phyloP scores from a whole-genome alignment of 2,113 vertebrate species.

The Phrynocephalus versicolor region DNA sequence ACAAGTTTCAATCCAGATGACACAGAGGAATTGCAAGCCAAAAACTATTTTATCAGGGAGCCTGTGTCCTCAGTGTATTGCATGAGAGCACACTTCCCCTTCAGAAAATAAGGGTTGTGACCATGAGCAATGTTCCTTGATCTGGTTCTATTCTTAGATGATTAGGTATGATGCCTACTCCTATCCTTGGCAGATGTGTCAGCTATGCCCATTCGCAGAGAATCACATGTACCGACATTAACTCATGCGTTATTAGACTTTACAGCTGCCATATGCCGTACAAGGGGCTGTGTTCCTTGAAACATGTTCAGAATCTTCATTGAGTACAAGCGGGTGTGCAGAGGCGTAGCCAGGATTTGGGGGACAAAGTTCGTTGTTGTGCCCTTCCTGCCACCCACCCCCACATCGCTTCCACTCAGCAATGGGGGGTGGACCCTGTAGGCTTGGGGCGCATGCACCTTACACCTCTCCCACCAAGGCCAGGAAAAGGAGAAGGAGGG shows the following conservation, averaged over 20 bases:
- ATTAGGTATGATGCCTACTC: background rate
- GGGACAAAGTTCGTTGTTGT: too few species aligned
- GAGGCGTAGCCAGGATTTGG: too few species aligned
- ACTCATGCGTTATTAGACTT: background rate
- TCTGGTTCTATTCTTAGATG: background rate
- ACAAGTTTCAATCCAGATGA: background rate
- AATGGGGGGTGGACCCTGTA: too few species aligned
- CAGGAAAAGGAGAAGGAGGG: too few species aligned
- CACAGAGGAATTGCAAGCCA: background rate
- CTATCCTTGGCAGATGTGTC: background rate
- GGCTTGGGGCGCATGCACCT: too few species aligned
- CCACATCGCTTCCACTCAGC: too few species aligned
- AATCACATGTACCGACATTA: background rate
- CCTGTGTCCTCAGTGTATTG: background rate
- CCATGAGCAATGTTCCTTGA: background rate
- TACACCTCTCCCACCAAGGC: too few species aligned
- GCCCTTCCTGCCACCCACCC: too few species aligned
- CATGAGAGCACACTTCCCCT: background rate
- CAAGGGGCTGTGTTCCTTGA: background rate
- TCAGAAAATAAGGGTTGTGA: background rate
- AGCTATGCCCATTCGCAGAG: background rate
- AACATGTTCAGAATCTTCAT: background rate
- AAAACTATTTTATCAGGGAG: too few species aligned
- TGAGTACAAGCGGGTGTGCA: background rate
- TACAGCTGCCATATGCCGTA: background rate